phyloP scores from a whole-genome alignment of 2,888 invertebrate species.

The Plagiodera versicolora region DNA sequence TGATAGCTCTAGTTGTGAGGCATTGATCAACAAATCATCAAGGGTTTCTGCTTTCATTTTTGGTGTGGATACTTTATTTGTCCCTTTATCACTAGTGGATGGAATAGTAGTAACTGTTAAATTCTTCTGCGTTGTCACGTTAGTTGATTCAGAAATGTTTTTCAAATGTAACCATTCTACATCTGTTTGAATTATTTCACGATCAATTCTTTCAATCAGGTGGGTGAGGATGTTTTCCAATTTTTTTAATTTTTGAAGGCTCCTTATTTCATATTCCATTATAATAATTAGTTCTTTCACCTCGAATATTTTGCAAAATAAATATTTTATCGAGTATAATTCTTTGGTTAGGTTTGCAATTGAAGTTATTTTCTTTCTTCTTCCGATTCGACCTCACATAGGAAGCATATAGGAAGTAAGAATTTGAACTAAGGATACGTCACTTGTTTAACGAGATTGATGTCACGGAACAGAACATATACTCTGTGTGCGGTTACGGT shows the following conservation, averaged over 20 bases:
- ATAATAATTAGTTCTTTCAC: too few species aligned
- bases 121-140: not conserved
- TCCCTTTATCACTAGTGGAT: not conserved
- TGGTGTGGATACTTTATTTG: not conserved
- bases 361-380: too few species aligned
- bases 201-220: slow-evolving; percentile 38
- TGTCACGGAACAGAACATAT: too few species aligned
- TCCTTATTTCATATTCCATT: slow-evolving; percentile 30
- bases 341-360: too few species aligned
- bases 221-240: slow-evolving; percentile 30
- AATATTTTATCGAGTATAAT: too few species aligned
- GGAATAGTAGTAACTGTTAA: not conserved
- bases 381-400: too few species aligned
- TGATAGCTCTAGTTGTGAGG: slow-evolving; percentile 11
- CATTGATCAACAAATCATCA: slow-evolving; percentile 8
- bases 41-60: slow-evolving; percentile 4
- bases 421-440: too few species aligned
- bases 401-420: too few species aligned
- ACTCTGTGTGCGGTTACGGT: too few species aligned
- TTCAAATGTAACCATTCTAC: slow-evolving; percentile 43
- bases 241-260: slow-evolving; percentile 29
- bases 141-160: slow-evolving; percentile 26
- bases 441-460: too few species aligned
- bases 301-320: too few species aligned
- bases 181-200: slow-evolving; percentile 40